Base-by-base conservation (phyloP, 2,797 vertebrate species). In the Leptatherina wallacei region DNA sequence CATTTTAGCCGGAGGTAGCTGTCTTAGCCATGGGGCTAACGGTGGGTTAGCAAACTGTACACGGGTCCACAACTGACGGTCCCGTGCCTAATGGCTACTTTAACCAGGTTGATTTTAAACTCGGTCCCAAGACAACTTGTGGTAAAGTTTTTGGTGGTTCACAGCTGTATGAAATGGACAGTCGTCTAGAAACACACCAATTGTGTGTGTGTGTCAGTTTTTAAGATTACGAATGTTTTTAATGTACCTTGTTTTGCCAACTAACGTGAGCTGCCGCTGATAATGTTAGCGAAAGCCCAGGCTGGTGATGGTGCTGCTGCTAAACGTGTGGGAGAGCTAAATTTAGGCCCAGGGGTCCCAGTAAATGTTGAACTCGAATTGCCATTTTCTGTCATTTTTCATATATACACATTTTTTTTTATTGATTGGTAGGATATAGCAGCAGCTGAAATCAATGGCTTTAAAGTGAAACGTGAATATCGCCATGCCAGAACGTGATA, bases 1-100 rank as follows among this genome's bases (percentile, higher is more conserved):
- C 89, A 86, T 90, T 85, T 88, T 89, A 92, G 87, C 86, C 83
- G 84, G 76, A 84, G 89, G 73, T 88, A 89, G 81, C 80, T 62
- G 49, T n/a, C 70, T 68, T 92, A 90, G 89, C 87, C 36, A 7
- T 2, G 49, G 52, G 38, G 85, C 82, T 91, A 89, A 78, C 33
- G 62, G 77, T 75, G 66, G 35, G 68, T 36, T 73, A 79, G 77
- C 75, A 83, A 83, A 67, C 82, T 22, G 78, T 88, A 79, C 85
- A 84, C 83, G 69, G 83, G 59, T 81, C 67, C 85, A 82, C 80
- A 72, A 78, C 78, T 77, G 87, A 87, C 75, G 78, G 81, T 85
- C 82, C 87, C 78, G 82, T 83, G 79, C 76, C 74, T 88, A 89
- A 88, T 73, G 78, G 70, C 69, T 49, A 82, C 83, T 82, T 83